Base-by-base conservation (phyloP, 2,113 vertebrate species). In the Cynocephalus volans region DNA sequence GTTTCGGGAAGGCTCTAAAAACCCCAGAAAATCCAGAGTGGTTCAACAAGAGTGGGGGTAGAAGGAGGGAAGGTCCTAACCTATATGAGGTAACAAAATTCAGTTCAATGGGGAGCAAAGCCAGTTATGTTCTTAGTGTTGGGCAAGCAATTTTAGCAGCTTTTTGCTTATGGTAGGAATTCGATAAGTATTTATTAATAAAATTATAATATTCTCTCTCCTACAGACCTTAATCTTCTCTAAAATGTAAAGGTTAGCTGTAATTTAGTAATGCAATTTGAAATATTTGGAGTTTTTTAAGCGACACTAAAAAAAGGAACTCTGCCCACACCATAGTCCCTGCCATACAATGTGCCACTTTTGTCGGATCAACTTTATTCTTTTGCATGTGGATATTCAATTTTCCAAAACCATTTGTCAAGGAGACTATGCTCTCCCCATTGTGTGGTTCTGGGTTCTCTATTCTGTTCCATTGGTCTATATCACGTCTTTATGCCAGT, bases 251-350 rank as follows among this genome's bases (percentile, higher is more conserved):
- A 50, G 45, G 23, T 64, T 52, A 89, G 45, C 73, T 65, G 60
- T 90, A 79, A 73, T 77, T 77, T 41, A 79, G 62, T 77, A 50
- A 79, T 90, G 60, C 50, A 90, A 64, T 77, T 65, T 64, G 45
- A 31, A 21, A 64, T 89, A 72, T 72, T 60, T 48, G 54, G 36
- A 45, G 24, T 88, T 60, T 88, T 77, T 48, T 17, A 28, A 50
- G 28, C 28, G 31, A 64, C 31, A 58, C 73, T 75, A 75, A 62
- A 62, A 60, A 81, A 65, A 50, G 12, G 45, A 85, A 54, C 19
- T n/a, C 2, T 11, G 33, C n/a, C 23, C 62, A 69, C 50, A 54
- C 62, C 21, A 36, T 54, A 31, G 26, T 28, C 3, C 9, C 9
- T 41, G 33, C 50, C 50, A 7, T 72, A 70, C 52, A 52, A 12